These are phyloP conservation scores for Ichneumoninae sp. DNA, from an alignment of 2,888 invertebrate genomes.

Conservation along the genomic window DNA sequence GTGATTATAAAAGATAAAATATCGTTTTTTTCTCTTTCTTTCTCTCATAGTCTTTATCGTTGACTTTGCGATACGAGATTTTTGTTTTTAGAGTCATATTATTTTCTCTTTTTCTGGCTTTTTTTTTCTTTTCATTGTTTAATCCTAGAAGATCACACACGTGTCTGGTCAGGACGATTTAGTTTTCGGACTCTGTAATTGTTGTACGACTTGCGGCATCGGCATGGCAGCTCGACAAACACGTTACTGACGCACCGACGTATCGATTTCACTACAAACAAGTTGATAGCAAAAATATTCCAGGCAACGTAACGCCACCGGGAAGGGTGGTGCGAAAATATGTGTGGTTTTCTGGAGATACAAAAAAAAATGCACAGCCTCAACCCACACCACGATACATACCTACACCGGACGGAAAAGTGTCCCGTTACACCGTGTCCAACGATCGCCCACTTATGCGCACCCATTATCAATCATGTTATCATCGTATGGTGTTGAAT, in stretches of 20 bases:
- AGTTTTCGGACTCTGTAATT: background rate
- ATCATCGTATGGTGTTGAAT: conserved; percentile 77
- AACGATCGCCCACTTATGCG: conserved; percentile 63
- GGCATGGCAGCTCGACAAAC: background rate
- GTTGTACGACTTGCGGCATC: background rate
- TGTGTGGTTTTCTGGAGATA: background rate
- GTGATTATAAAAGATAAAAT: conserved; percentile 59
- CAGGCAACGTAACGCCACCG: background rate
- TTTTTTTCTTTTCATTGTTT: background rate
- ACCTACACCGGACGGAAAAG: conserved; percentile 22
- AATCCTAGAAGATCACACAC: background rate
- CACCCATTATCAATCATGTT: conserved; percentile 72
- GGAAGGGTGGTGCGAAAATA: background rate
- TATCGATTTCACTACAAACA: background rate
- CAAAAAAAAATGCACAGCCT: conserved; percentile 4
- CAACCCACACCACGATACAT: background rate
- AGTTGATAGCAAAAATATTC: background rate
- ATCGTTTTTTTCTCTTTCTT: background rate
- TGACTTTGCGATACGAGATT: background rate
- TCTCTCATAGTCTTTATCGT: background rate
- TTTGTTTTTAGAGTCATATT: background rate
- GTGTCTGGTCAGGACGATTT: background rate
- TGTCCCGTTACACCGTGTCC: conserved; percentile 34
- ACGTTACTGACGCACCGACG: background rate
- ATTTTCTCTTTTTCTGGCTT: background rate